Base-by-base conservation (phyloP, 2,888 invertebrate genomes). In the Lepidochrysops patricia region DNA sequence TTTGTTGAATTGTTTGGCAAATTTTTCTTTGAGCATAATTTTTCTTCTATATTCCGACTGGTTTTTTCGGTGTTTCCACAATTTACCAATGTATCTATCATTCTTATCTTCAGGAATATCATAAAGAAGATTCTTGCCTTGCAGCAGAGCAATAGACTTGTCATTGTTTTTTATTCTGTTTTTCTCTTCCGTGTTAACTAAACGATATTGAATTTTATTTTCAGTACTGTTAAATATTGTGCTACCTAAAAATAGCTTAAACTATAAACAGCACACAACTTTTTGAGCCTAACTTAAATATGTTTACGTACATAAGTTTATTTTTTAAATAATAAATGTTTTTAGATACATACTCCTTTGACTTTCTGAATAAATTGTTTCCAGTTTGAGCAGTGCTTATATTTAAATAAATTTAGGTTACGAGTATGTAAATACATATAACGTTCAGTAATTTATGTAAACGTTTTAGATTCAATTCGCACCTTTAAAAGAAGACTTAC, bases 91-190 rank as follows among this genome's bases (percentile, higher is more conserved):
- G 67, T 70, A 79, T 49, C 77, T 79, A 43, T 77, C 72, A 61
- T 78, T 68, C 27, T 23, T 61, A 59, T 64, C 62, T 68, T 72
- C 62, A 43, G 80, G 73, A 61, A 67, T 73, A 62, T 86, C 87
- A 63, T 76, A 75, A 12, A 87, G 71, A 32, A 86, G 73, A 65
- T 79, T 80, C 63, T 85, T 87, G 25, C 86, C 84, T 70, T 85
- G 77, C 62, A 86, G 69, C 59, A 77, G 79, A 72, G 83, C 85
- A 77, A 87, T 83, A 69, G 82, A 80, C 77, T 85, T 87, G 68
- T 82, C 82, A 79, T 84, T 81, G 72, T 84, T 84, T 72, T 85
- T 87, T 62, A 87, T 77, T 64, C 74, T 69, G 66, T 80, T 74
- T 69, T 79, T 86, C 63, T 84, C 82, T 61, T 79, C 80, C 4